A percentile compares a stretch with the other conserved stretches of the same genome.
These are phyloP conservation scores for Zoanthus sociatus DNA, from an alignment of 92 coral and sea anemone genomes.

Conservation along the genomic window DNA sequence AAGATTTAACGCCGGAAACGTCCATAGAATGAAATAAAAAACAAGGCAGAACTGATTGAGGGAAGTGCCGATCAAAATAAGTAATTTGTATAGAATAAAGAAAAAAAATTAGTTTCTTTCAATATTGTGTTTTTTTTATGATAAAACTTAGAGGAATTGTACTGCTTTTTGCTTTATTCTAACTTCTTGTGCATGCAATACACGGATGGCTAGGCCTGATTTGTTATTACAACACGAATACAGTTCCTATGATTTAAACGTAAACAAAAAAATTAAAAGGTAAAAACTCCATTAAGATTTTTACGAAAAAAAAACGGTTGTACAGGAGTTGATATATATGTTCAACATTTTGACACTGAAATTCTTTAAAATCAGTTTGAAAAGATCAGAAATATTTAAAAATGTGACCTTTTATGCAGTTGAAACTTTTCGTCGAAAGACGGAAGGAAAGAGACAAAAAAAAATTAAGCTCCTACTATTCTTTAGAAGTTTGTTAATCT, in stretches of 20 bases:
- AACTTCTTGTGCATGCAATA: neutral
- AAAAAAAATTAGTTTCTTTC: neutral
- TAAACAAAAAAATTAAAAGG: neutral
- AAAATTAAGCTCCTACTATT: neutral
- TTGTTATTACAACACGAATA: neutral
- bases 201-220: neutral
- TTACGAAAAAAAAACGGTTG: neutral
- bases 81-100: neutral
- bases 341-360: neutral
- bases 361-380: neutral
- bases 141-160: neutral
- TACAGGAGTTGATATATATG: neutral
- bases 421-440: neutral
- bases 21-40: neutral
- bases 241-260: neutral
- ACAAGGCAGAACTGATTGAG: neutral
- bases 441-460: neutral
- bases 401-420: slow-evolving; percentile 30
- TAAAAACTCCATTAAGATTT: neutral
- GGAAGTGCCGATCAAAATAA: neutral
- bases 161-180: neutral
- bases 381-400: neutral
- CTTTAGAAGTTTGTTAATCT: neutral
- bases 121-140: neutral
- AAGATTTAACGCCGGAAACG: neutral